These are phyloP conservation scores for Recurvirostra avosetta DNA, from an alignment of 2,113 vertebrate species.

Conservation along the genomic window DNA sequence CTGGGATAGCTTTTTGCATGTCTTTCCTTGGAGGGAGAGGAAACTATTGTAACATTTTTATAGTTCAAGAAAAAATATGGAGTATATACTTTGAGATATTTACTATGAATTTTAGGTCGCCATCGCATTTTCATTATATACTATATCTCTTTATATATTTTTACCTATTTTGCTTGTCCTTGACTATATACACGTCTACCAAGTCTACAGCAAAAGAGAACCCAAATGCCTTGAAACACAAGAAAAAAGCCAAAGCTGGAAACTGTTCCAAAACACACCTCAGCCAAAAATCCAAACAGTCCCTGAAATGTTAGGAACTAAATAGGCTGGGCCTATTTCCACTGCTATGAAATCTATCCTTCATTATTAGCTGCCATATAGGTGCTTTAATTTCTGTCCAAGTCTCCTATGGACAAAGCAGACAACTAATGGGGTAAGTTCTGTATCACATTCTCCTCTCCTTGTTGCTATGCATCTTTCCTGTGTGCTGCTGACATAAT, in stretches of 20 bases:
- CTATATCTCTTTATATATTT: background rate
- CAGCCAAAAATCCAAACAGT: background rate
- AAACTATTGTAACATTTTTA: background rate
- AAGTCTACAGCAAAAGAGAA: background rate
- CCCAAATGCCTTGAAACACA: background rate
- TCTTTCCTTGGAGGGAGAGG: background rate
- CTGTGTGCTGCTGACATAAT: background rate
- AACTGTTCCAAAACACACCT: background rate
- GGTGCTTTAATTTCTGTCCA: conserved; percentile 18
- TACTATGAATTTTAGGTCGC: background rate
- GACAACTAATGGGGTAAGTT: background rate
- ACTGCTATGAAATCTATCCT: background rate
- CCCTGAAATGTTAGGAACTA: background rate
- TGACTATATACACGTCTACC: background rate
- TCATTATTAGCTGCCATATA: background rate
- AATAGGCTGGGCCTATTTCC: background rate
- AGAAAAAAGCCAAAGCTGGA: background rate
- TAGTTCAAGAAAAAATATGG: background rate
- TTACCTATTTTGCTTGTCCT: background rate
- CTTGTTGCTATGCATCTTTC: background rate
- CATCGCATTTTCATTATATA: background rate
- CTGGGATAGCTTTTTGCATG: background rate
- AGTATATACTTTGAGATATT: background rate
- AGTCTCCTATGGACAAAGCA: background rate
- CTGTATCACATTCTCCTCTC: background rate